phyloP scores from a whole-genome alignment of 2,888 invertebrate genomes.

The Euphydryas editha region DNA sequence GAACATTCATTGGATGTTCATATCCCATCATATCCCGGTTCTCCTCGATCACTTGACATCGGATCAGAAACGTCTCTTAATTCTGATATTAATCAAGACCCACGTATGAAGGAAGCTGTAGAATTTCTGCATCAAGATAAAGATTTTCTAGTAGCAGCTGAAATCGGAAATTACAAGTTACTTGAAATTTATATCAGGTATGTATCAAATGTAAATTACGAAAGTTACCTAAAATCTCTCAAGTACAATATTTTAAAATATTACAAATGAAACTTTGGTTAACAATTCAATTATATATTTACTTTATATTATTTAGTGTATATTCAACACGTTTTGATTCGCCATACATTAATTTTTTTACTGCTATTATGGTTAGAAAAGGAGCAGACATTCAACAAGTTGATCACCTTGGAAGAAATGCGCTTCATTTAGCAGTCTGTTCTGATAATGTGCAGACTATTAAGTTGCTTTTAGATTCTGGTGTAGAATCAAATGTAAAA shows the following conservation, averaged over 20 bases:
- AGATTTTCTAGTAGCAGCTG: constrained; percentile 65
- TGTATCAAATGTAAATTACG: constrained; percentile 6
- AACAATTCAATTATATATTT: no score
- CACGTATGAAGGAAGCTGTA: constrained; percentile 50
- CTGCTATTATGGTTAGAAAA: constrained; percentile 47
- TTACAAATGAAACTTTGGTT: no score
- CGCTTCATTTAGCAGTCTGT: constrained; percentile 69
- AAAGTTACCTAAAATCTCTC: not conserved
- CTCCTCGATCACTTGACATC: constrained; percentile 51
- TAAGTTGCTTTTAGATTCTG: constrained; percentile 58
- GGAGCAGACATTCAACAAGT: constrained; percentile 56
- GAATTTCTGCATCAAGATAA: constrained; percentile 62
- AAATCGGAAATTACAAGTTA: constrained; percentile 56
- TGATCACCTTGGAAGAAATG: constrained; percentile 68
- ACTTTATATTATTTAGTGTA: no score
- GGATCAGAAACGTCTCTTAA: constrained; percentile 40
- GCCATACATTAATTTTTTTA: not conserved
- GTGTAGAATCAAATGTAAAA: constrained; percentile 61
- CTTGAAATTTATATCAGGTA: constrained; percentile 59
- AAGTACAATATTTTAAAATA: no score
- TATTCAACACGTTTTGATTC: no score
- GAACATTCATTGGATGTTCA: constrained; percentile 56
- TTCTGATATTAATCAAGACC: constrained; percentile 33
- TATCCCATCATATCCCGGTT: constrained; percentile 59
- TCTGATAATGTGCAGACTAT: constrained; percentile 55